phyloP scores from a whole-genome alignment of 2,888 invertebrate species.

The Cryptocephalus moraei region DNA sequence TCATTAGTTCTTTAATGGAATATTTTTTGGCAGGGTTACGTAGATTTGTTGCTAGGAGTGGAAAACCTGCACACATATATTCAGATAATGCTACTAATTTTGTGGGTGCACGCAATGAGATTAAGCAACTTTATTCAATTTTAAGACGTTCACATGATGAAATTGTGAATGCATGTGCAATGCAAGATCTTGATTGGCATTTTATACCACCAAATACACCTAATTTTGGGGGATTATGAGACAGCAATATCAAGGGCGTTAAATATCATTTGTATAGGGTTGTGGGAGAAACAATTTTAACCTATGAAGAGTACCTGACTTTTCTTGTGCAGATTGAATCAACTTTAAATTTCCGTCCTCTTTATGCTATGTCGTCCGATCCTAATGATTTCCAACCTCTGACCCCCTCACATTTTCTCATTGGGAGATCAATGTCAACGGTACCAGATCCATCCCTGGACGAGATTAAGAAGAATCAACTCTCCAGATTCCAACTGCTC shows the following conservation, averaged over 20 bases:
- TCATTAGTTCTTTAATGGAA: too few species aligned
- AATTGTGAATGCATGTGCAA: too few species aligned
- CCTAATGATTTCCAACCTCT: background rate
- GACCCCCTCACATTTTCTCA: constrained; percentile 3
- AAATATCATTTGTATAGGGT: background rate
- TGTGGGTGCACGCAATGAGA: too few species aligned
- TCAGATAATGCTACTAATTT: too few species aligned
- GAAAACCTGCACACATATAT: too few species aligned
- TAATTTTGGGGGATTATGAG: too few species aligned
- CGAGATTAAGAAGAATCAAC: constrained; percentile 3
- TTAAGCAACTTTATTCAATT: too few species aligned
- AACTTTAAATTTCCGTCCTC: background rate
- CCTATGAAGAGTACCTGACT: background rate
- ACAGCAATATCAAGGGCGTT: background rate
- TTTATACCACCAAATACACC: too few species aligned
- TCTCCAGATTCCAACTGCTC: constrained; percentile 4
- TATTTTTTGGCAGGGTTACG: too few species aligned
- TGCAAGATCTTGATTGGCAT: too few species aligned
- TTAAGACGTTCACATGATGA: too few species aligned
- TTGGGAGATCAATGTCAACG: background rate
- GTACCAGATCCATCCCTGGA: background rate
- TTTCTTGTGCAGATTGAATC: background rate
- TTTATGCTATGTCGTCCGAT: background rate
- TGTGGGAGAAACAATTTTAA: background rate
- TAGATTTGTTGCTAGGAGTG: too few species aligned